A percentile compares a stretch with the other conserved stretches of the same genome.
These are phyloP conservation scores for Strigamia transsilvanica DNA, from an alignment of 2,888 invertebrate genomes.

Conservation along the genomic window DNA sequence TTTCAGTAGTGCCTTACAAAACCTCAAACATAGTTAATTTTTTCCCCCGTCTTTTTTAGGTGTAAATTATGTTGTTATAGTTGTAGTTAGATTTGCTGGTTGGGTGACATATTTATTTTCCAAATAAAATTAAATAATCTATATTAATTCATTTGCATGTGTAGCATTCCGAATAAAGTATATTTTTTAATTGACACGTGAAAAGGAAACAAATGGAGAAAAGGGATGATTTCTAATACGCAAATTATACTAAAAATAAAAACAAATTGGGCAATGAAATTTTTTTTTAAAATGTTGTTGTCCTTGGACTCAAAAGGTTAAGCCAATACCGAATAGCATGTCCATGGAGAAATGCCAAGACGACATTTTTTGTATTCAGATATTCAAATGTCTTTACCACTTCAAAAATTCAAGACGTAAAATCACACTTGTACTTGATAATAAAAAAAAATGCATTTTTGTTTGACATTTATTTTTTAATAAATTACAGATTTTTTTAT, in stretches of 20 bases:
- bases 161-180: neutral
- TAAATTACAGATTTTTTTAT: neutral
- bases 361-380: slow-evolving; percentile 9
- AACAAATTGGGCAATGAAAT: neutral
- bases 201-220: neutral
- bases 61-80: slow-evolving; percentile 29
- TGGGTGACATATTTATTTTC: slow-evolving; percentile 26
- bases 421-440: neutral
- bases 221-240: too few species aligned
- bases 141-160: neutral
- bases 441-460: neutral
- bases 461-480: slow-evolving; percentile 28
- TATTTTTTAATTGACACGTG: neutral
- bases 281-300: slow-evolving; percentile 20
- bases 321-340: neutral
- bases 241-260: slow-evolving; percentile 15
- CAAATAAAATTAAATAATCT: neutral
- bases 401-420: too few species aligned
- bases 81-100: neutral
- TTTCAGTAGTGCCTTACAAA: slow-evolving; percentile 12
- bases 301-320: slow-evolving; percentile 42
- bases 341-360: slow-evolving; percentile 5
- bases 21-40: neutral
- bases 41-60: neutral
- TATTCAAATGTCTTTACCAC: neutral